Evolutionary conservation across 2,888 invertebrate species (phyloP), one percentile per base, ranked within the genome.

Genomic region (Clepsis dumicolana): DNA sequence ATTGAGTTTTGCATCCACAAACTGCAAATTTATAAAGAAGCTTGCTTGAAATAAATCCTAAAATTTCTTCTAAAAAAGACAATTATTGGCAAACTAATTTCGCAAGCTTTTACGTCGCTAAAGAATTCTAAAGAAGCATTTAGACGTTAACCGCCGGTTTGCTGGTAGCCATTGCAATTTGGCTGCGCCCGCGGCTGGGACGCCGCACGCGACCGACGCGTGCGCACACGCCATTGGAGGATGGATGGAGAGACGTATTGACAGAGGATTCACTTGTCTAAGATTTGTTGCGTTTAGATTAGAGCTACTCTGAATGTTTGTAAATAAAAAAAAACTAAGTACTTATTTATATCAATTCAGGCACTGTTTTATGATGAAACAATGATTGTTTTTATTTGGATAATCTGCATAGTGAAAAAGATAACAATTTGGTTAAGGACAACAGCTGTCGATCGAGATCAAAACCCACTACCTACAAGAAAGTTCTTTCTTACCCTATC

Each of bases 111-210:
- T 86, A 87, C 54, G 81, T 79, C 66, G 74, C 77, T 73, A 83
- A 85, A 85, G 76, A 85, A 84, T 89, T 88, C 82, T 84, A 86
- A 87, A 88, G 86, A 87, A 87, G 85, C 85, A 86, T 89, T 89
- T 88, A 84, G 76, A 77, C 78, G 70, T 29, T 52, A 64, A 64
- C 29, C 24, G 59, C 38, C 50, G 25, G 63, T 68, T 63, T 24
- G 62, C 29, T 27, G 24, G 44, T 35, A 64, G 35, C 57, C 48
- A 64, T 64, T 65, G 79, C 74, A 73, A 75, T 82, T 83, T 86
- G 86, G 81, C 77, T 75, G 74, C 75, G 84, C 88, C 85, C 67
- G 66, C 70, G 83, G 80, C 70, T 71, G 70, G 64, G 70, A 71
- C 70, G 71, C 80, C 82, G 86, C 88, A 85, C 89, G 88, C 87